These are phyloP conservation scores for Drosophila putrida DNA, from an alignment of 2,888 invertebrate species.

Conservation along the genomic window DNA sequence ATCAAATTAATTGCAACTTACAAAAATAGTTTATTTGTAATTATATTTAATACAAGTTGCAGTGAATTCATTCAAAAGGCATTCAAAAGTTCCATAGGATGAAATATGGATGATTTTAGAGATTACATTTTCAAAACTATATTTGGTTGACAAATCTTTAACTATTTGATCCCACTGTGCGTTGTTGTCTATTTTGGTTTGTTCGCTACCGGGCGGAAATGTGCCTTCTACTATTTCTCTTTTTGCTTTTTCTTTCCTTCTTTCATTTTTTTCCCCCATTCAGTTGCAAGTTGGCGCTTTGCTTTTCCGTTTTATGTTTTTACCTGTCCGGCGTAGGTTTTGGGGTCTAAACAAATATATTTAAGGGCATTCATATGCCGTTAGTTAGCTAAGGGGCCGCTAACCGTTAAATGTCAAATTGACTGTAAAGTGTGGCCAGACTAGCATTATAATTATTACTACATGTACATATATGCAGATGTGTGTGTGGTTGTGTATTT, in stretches of 20 bases:
- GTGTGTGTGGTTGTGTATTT: too few relatives aligned
- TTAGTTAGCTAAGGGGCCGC: constrained; percentile 54
- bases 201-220: constrained; percentile 72
- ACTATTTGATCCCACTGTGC: constrained; percentile 42
- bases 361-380: constrained; percentile 52
- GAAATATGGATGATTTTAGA: not conserved
- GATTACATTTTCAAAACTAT: not conserved
- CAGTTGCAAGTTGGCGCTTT: constrained; percentile 49
- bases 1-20: constrained; percentile 1
- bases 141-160: not conserved
- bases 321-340: constrained; percentile 52
- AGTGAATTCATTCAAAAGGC: not conserved
- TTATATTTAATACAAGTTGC: not conserved
- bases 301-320: constrained; percentile 53
- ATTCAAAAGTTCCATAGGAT: not conserved
- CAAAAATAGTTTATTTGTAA: constrained; percentile 7
- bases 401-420: constrained; percentile 74
- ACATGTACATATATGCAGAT: constrained; percentile 6
- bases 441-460: constrained; percentile 47
- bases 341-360: constrained; percentile 55
- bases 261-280: constrained; percentile 34
- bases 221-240: constrained; percentile 64
- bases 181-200: constrained; percentile 75
- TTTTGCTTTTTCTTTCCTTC: constrained; percentile 21
- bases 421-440: constrained; percentile 63